Evolutionary conservation across 23 tunicate genomes (phyloP).

Genomic region (Styela clava): DNA sequence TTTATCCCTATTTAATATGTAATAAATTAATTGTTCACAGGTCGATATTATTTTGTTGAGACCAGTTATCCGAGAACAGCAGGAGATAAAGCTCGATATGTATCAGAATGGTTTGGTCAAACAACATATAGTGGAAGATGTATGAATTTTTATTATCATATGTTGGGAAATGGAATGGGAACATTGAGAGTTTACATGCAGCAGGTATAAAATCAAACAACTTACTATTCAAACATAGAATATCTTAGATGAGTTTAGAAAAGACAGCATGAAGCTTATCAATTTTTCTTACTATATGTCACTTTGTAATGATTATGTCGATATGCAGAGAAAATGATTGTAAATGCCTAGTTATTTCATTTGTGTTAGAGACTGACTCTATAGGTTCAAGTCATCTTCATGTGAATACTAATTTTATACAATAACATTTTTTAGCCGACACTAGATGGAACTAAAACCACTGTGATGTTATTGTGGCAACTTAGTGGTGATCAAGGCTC

Average conservation of each 20-base stretch:
- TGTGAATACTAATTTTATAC: too few species aligned
- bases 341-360: too few species aligned
- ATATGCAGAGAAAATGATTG: too few species aligned
- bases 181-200: constrained; percentile 54
- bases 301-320: too few species aligned
- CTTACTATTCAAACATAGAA: not conserved
- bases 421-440: constrained; percentile 22
- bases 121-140: constrained; percentile 43
- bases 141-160: constrained; percentile 71
- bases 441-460: not conserved
- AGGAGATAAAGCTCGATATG: constrained; percentile 46
- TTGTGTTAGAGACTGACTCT: too few species aligned
- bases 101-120: constrained; percentile 45
- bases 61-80: constrained; percentile 14
- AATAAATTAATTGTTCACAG: constrained; percentile 8
- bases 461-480: constrained; percentile 32
- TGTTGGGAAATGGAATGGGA: constrained; percentile 60
- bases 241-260: too few species aligned
- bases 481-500: constrained; percentile 62
- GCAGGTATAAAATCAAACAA: constrained; percentile 17
- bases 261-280: too few species aligned
- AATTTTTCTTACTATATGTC: too few species aligned
- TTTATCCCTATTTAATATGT: too few species aligned
- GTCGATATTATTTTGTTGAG: constrained; percentile 38
- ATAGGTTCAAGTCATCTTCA: too few species aligned